phyloP scores from a whole-genome alignment of 2,797 vertebrate species.

The Sus cebifrons region DNA sequence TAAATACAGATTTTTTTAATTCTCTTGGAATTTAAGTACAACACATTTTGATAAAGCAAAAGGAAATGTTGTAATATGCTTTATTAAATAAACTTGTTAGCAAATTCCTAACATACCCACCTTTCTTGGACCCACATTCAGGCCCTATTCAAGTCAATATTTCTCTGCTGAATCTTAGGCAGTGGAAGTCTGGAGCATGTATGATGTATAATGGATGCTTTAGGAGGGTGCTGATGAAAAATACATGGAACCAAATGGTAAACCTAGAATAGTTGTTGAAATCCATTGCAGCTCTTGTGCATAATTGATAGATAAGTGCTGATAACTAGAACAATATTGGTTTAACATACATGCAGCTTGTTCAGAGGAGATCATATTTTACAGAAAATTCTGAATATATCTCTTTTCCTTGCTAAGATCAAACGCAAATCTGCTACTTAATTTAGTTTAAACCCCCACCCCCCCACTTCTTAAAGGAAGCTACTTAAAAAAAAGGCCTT shows the following conservation, averaged over 20 bases:
- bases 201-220: constrained; percentile 77
- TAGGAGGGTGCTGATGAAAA: constrained; percentile 71
- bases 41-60: constrained; percentile 64
- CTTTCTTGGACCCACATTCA: constrained; percentile 71
- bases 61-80: constrained; percentile 36
- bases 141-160: constrained; percentile 48
- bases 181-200: constrained; percentile 44
- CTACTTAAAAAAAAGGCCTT: not conserved
- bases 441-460: not conserved
- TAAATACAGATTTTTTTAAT: constrained; percentile 20
- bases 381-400: not conserved
- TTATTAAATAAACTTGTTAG: constrained; percentile 72
- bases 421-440: constrained; percentile 4
- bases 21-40: constrained; percentile 55
- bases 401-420: constrained; percentile 10
- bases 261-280: constrained; percentile 71
- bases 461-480: not conserved
- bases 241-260: constrained; percentile 66
- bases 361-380: constrained; percentile 36
- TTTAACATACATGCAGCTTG: not conserved
- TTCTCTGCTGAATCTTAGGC: constrained; percentile 49
- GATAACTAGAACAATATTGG: constrained; percentile 58
- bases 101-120: constrained; percentile 39
- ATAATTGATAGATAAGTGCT: constrained; percentile 80
- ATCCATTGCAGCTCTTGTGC: constrained; percentile 52